Evolutionary conservation across 2,888 invertebrate species (phyloP).

Genomic region (Stomorhina lunata): DNA sequence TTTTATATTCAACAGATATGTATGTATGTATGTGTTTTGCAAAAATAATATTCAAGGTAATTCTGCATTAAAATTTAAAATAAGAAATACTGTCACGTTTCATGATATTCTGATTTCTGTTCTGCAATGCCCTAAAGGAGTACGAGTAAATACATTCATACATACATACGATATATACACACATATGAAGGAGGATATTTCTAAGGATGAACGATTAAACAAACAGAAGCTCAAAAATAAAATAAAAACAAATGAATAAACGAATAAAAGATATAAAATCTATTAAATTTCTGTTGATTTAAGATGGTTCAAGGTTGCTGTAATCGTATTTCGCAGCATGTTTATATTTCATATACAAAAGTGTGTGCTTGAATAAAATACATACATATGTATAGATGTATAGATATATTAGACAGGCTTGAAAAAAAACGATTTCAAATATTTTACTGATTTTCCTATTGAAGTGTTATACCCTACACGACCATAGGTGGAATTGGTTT

Average conservation of each 20-base stretch:
- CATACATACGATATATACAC: background rate
- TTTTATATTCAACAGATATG: slow-evolving; percentile 34
- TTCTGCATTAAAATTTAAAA: slow-evolving; percentile 18
- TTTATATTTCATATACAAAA: background rate
- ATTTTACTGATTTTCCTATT: too few relatives aligned
- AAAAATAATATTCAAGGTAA: slow-evolving; percentile 51
- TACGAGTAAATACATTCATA: background rate
- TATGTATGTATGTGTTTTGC: too few relatives aligned
- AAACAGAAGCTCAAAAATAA: slow-evolving; percentile 1
- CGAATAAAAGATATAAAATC: slow-evolving; percentile 35
- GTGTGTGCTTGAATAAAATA: background rate
- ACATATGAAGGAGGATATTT: background rate
- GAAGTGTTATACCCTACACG: too few relatives aligned
- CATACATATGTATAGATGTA: slow-evolving; percentile 15
- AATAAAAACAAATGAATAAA: background rate
- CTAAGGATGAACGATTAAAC: slow-evolving; percentile 25
- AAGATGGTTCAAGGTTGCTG: slow-evolving; percentile 59
- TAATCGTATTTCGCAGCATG: background rate
- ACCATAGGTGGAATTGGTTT: too few relatives aligned
- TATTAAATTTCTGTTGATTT: slow-evolving; percentile 65
- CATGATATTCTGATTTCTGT: slow-evolving; percentile 31
- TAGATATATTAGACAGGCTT: too few relatives aligned
- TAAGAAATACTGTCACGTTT: slow-evolving; percentile 42
- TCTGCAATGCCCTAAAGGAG: background rate
- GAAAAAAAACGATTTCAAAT: too few relatives aligned